phyloP scores from a whole-genome alignment of 2,888 invertebrate species.

The Tipula vernalis region DNA sequence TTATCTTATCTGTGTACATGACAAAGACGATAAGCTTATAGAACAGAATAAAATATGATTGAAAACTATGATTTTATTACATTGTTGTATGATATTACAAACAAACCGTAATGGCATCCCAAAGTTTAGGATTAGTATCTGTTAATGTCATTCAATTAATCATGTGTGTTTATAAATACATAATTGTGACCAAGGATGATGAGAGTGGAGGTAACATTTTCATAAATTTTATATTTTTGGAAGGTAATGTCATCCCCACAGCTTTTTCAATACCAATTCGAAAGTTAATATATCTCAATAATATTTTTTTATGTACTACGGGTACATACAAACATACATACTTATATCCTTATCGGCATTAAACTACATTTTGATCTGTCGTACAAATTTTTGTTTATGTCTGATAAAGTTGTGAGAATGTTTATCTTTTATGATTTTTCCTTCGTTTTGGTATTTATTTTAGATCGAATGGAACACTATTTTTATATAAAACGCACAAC shows the following conservation, averaged over 20 bases:
- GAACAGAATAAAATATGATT: background rate
- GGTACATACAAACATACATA: too few relatives aligned
- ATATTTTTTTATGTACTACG: background rate
- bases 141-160: background rate
- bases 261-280: background rate
- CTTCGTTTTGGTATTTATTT: background rate
- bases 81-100: background rate
- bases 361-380: background rate
- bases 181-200: background rate
- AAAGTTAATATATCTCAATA: background rate
- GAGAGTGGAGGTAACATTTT: background rate
- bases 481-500: background rate
- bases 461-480: background rate
- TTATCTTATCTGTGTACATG: background rate
- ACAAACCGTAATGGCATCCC: background rate
- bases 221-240: background rate
- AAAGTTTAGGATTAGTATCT: background rate
- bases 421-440: background rate
- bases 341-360: background rate
- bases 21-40: background rate
- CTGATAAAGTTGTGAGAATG: background rate
- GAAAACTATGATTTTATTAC: background rate
- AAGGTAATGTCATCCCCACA: background rate
- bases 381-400: background rate
- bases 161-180: background rate